A percentile compares a stretch with the other conserved stretches of the same genome.
Evolutionary conservation across 2,797 vertebrate species (phyloP).

Genomic region (Rachycentron canadum): DNA sequence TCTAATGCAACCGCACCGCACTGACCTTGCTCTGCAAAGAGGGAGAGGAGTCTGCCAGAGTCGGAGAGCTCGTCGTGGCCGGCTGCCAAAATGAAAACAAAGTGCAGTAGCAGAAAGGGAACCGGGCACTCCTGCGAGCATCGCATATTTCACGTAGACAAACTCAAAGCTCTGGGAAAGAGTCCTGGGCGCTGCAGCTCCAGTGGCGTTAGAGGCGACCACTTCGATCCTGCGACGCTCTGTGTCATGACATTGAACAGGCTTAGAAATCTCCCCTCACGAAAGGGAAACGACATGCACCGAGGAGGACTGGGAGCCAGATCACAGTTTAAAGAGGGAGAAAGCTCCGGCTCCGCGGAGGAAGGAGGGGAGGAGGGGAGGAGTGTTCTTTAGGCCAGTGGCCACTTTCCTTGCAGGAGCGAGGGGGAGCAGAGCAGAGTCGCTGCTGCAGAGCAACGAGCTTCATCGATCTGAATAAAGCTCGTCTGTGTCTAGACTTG

Average conservation of each 20-base stretch:
- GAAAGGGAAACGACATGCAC: constrained; percentile 57
- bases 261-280: constrained; percentile 51
- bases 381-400: constrained; percentile 49
- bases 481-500: constrained; percentile 59
- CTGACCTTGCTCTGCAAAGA: constrained; percentile 91
- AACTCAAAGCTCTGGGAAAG: constrained; percentile 59
- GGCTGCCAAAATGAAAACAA: constrained; percentile 83
- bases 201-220: constrained; percentile 69
- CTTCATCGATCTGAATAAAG: constrained; percentile 32
- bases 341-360: constrained; percentile 62
- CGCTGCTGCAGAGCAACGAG: constrained; percentile 32
- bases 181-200: constrained; percentile 55
- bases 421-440: constrained; percentile 46
- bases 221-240: constrained; percentile 62
- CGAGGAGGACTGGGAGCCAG: constrained; percentile 56
- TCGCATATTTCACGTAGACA: constrained; percentile 89
- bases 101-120: constrained; percentile 80
- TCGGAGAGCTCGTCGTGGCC: constrained; percentile 79
- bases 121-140: constrained; percentile 85
- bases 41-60: constrained; percentile 80
- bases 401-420: constrained; percentile 64
- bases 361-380: constrained; percentile 69
- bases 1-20: constrained; percentile 50
- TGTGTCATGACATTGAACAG: constrained; percentile 78
- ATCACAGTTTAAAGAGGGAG: constrained; percentile 66